phyloP scores from a whole-genome alignment of 2,113 vertebrate genomes.

The Indicator maculatus region DNA sequence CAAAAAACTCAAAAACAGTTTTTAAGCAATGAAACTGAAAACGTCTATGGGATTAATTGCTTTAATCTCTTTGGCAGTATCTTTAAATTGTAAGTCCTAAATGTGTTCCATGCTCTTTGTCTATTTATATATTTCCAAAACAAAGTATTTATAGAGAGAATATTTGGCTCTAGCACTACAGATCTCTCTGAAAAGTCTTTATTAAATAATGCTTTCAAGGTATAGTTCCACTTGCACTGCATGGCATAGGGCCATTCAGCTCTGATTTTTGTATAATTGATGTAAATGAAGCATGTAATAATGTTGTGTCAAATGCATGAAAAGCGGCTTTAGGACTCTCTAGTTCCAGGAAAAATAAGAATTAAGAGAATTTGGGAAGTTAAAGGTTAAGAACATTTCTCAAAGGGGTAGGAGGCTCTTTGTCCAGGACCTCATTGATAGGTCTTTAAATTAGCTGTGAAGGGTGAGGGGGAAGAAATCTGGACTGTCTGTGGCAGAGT shows the following conservation, averaged over 20 bases:
- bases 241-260: neutral
- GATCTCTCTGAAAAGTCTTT: neutral
- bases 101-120: neutral
- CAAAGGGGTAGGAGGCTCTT: no score
- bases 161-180: neutral
- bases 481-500: no score
- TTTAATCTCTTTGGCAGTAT: neutral
- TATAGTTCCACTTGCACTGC: neutral
- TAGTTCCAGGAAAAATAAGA: neutral
- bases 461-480: no score
- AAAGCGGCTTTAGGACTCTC: neutral
- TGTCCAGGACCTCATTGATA: no score
- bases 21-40: neutral
- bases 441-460: no score
- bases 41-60: neutral
- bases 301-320: neutral
- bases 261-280: slow-evolving; percentile 8
- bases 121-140: neutral
- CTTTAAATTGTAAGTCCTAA: neutral
- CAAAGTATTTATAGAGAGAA: neutral
- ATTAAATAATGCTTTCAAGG: neutral
- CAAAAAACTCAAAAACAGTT: neutral
- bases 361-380: neutral
- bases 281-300: slow-evolving; percentile 14
- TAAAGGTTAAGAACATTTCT: neutral